A percentile compares a stretch with the other conserved stretches of the same genome.
These are phyloP conservation scores for Pleuronectes platessa DNA, from an alignment of 2,113 vertebrate genomes.

Conservation along the genomic window DNA sequence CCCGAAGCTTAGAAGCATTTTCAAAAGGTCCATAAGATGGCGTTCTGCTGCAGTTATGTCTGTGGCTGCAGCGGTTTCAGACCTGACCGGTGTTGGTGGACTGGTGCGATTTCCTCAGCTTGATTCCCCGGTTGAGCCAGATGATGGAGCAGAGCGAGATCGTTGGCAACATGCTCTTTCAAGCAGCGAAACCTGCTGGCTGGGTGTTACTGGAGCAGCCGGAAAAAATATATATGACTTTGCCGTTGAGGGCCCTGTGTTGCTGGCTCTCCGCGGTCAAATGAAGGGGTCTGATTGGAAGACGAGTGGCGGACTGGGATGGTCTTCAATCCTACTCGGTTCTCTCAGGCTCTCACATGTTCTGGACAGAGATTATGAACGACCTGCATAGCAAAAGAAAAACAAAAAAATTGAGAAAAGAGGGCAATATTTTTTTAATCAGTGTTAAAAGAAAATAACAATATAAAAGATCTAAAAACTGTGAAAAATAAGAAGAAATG, in stretches of 20 bases:
- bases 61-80: slow-evolving; percentile 60
- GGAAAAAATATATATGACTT: slow-evolving; percentile 10
- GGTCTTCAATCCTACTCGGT: slow-evolving; percentile 59
- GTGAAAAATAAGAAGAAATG: not conserved
- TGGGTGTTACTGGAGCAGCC: slow-evolving; percentile 53
- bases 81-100: slow-evolving; percentile 77
- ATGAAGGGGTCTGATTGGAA: slow-evolving; percentile 54
- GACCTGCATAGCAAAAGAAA: slow-evolving; percentile 50
- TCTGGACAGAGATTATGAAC: slow-evolving; percentile 51
- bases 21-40: slow-evolving; percentile 49
- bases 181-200: slow-evolving; percentile 62
- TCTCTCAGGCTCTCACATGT: slow-evolving; percentile 51
- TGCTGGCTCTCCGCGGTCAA: slow-evolving; percentile 28
- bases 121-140: slow-evolving; percentile 90
- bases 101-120: slow-evolving; percentile 85
- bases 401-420: slow-evolving; percentile 3
- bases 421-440: not conserved
- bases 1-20: slow-evolving; percentile 75
- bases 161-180: slow-evolving; percentile 89
- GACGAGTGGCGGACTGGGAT: slow-evolving; percentile 30
- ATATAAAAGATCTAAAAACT: not conserved
- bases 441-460: not conserved
- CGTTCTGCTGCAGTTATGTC: slow-evolving; percentile 28
- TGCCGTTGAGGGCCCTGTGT: slow-evolving; percentile 42
- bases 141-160: slow-evolving; percentile 89